These are phyloP conservation scores for Synaphobranchus kaupii DNA, from an alignment of 2,797 vertebrate genomes.

Conservation along the genomic window DNA sequence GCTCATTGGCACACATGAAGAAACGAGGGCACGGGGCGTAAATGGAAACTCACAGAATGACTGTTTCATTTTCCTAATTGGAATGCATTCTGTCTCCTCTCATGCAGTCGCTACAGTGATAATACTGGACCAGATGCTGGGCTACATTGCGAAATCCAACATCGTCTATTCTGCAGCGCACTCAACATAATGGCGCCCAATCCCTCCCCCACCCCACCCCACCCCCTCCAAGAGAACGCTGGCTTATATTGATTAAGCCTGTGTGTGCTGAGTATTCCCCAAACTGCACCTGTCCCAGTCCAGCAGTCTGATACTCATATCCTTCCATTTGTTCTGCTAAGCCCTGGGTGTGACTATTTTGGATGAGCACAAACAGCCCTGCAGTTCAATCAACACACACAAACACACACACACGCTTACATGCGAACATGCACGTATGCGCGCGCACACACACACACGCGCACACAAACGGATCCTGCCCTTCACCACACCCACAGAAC, in stretches of 20 bases:
- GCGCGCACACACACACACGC: background rate
- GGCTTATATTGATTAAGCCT: background rate
- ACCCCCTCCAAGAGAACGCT: background rate
- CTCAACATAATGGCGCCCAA: background rate
- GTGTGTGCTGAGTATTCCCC: background rate
- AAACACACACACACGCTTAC: background rate
- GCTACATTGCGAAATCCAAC: background rate
- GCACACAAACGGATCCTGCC: conserved; percentile 13
- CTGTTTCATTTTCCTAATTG: background rate
- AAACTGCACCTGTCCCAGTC: background rate
- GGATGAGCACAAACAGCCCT: background rate
- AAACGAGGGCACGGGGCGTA: background rate
- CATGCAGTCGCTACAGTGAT: background rate
- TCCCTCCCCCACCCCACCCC: background rate
- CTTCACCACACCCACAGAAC: background rate
- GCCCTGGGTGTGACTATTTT: background rate
- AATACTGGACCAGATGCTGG: background rate
- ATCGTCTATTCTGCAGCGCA: background rate
- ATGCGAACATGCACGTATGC: background rate
- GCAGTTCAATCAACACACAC: background rate
- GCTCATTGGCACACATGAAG: background rate
- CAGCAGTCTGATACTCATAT: background rate
- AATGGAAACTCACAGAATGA: background rate
- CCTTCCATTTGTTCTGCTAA: background rate
- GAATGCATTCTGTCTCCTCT: background rate